Evolutionary conservation across 2,888 invertebrate species (phyloP).

Genomic region (Drosophila barbarae): DNA sequence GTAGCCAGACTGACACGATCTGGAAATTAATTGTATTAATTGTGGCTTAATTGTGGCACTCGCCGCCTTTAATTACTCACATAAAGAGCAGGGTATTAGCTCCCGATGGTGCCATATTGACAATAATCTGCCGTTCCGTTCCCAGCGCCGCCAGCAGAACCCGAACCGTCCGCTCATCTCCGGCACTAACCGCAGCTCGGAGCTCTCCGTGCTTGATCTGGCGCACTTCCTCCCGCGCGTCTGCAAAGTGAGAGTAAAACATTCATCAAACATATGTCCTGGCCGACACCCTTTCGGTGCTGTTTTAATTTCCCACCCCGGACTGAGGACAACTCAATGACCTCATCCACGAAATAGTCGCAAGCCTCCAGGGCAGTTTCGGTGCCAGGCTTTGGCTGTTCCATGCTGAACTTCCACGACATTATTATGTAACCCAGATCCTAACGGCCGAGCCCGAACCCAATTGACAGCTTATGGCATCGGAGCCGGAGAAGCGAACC

Average conservation of each 20-base stretch:
- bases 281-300: background rate
- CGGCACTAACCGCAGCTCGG: slow-evolving; percentile 87
- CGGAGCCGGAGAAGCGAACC: slow-evolving; percentile 30
- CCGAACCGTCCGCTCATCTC: slow-evolving; percentile 85
- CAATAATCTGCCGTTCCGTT: slow-evolving; percentile 84
- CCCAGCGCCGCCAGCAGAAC: slow-evolving; percentile 85
- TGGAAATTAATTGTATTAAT: slow-evolving; percentile 68
- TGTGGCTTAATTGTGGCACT: no score
- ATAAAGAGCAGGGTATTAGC: slow-evolving; percentile 92
- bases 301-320: slow-evolving; percentile 58
- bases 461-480: slow-evolving; percentile 39
- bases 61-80: slow-evolving; percentile 81
- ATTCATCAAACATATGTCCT: slow-evolving; percentile 28
- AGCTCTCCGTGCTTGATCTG: slow-evolving; percentile 87
- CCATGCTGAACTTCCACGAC: slow-evolving; percentile 79
- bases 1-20: slow-evolving; percentile 92
- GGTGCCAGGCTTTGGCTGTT: slow-evolving; percentile 79
- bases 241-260: slow-evolving; percentile 45
- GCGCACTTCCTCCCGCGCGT: slow-evolving; percentile 85
- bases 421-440: slow-evolving; percentile 65
- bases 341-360: slow-evolving; percentile 86
- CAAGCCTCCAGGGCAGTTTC: slow-evolving; percentile 86
- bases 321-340: slow-evolving; percentile 81
- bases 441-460: background rate
- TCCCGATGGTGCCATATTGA: slow-evolving; percentile 93